Conservation (phyloP, 2,888 invertebrate species). For the Brachyptera putata region DNA sequence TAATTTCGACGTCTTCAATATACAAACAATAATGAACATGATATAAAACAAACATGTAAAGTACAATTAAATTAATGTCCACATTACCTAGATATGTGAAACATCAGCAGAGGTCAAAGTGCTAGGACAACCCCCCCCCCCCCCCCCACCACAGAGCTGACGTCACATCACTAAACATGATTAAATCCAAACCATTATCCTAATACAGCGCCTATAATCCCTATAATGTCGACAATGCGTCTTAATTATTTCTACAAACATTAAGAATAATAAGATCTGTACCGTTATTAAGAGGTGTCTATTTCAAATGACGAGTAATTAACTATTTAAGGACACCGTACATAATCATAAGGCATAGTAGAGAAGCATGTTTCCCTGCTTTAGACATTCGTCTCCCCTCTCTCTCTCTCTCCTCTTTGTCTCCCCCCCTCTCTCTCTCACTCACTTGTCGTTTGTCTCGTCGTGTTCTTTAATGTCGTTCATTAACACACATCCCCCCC, state of each 20-base stretch:
- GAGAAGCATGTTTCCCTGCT: conserved; percentile 6
- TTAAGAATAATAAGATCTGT: not conserved
- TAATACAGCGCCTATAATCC: too few relatives aligned
- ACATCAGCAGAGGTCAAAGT: too few relatives aligned
- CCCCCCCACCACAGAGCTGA: too few relatives aligned
- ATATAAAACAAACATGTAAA: too few relatives aligned
- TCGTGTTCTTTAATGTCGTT: conserved; percentile 14
- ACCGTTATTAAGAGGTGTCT: not conserved
- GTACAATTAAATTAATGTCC: too few relatives aligned
- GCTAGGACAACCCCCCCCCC: too few relatives aligned
- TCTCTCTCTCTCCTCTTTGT: not conserved
- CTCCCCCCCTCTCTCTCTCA: conserved; percentile 4
- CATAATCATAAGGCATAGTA: not conserved
- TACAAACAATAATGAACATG: too few relatives aligned
- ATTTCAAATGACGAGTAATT: conserved; percentile 5
- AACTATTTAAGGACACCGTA: conserved; percentile 1
- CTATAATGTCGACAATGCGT: too few relatives aligned
- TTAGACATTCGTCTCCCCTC: not conserved
- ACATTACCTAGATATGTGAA: too few relatives aligned
- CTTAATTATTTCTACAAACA: conserved; percentile 1
- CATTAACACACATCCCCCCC: conserved; percentile 9
- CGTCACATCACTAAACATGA: too few relatives aligned
- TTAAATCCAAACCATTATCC: conserved; percentile 1
- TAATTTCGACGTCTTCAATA: too few relatives aligned
- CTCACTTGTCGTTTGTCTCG: not conserved